phyloP scores from a whole-genome alignment of 1,140 invertebrate genomes.

The Helicoverpa armigera region DNA sequence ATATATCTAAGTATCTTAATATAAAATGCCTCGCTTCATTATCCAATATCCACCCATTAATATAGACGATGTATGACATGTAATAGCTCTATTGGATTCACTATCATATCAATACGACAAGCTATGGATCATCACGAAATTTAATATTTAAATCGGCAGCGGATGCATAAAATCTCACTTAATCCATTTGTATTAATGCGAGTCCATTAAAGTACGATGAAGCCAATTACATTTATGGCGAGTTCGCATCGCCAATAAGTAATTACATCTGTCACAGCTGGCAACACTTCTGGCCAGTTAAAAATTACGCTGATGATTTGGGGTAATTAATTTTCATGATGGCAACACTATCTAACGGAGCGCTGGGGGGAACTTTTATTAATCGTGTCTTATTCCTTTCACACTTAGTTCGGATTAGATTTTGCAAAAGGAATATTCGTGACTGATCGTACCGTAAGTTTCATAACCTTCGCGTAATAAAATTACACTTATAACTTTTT shows the following conservation, averaged over 20 bases:
- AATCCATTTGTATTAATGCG: conserved; percentile 47
- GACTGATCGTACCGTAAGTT: not conserved
- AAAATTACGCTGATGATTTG: conserved; percentile 51
- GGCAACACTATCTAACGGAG: conserved; percentile 21
- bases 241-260: conserved; percentile 45
- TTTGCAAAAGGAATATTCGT: not conserved
- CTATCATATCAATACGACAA: not conserved
- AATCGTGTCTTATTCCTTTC: conserved; percentile 26
- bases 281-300: conserved; percentile 35
- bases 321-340: conserved; percentile 45
- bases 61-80: not conserved
- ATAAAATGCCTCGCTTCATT: no score
- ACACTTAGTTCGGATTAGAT: not conserved
- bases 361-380: conserved; percentile 30
- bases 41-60: not conserved
- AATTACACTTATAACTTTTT: conserved; percentile 24
- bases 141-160: conserved; percentile 33
- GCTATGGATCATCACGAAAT: conserved; percentile 5
- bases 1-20: no score
- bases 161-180: conserved; percentile 44
- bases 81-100: not conserved
- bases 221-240: conserved; percentile 46
- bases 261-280: conserved; percentile 51
- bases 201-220: conserved; percentile 47
- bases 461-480: not conserved